Base-by-base conservation (phyloP, 2,797 vertebrate genomes). In the Ptychadena robeensis region DNA sequence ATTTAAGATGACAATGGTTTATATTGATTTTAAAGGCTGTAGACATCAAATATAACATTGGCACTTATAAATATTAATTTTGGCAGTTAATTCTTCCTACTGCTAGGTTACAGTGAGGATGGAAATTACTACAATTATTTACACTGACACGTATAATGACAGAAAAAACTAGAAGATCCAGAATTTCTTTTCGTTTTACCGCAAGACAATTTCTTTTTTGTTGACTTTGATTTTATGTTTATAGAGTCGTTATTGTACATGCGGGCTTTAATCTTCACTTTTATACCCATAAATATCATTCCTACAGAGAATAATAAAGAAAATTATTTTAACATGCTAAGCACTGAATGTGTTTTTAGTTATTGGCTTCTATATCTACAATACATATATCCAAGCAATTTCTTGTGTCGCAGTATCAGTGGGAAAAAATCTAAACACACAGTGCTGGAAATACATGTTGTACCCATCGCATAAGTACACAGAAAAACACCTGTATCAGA, bases 11-110 rank as follows among this genome's bases (percentile, higher is more conserved):
- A 86, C 84, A 74, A 27, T 89, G 81, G 82, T 81, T 90, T 91
- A 91, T 90, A 88, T 88, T 85, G 86, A 81, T 83, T 66, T 82
- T 85, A 89, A 87, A 86, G 88, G 30, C 90, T 88, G 79, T 89
- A 92, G 92, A 89, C 35, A 76, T 53, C 35, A 76, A 76, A 40
- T 76, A 28, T 76, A 35, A 75, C 35, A 64, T 75, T 64, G 18
- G 35, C 65, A 18, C 59, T 38, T 30, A 27, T 14, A 64, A 35
- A 75, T 59, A 35, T 64, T 61, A 63, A 27, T 31, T 8, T 53
- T 38, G 14, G 59, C 14, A 64, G 64, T 64, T 64, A 64, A 64
- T 75, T 75, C 25, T 64, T 75, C 40, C 35, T 64, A 28, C 18
- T 11, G 35, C 35, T 31, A 15, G 28, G 73, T 30, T 37, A 75